phyloP scores from a whole-genome alignment of 2,113 vertebrate genomes.

The Oceanites oceanicus region DNA sequence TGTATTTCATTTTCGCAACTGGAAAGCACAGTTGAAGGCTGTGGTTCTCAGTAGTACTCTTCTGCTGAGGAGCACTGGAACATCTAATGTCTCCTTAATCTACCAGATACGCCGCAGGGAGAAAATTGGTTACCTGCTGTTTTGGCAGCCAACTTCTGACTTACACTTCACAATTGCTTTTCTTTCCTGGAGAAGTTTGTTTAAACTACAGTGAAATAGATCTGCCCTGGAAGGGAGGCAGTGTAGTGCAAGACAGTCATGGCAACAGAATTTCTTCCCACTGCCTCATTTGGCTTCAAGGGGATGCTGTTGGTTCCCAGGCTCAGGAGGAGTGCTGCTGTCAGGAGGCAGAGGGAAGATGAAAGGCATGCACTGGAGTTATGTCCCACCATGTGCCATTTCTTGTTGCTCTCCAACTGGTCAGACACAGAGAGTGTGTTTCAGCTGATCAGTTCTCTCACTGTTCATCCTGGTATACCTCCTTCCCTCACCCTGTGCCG shows the following conservation, averaged over 20 bases:
- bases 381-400: background rate
- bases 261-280: background rate
- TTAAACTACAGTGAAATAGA: background rate
- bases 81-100: background rate
- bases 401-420: background rate
- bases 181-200: background rate
- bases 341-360: background rate
- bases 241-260: background rate
- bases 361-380: background rate
- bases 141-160: background rate
- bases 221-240: background rate
- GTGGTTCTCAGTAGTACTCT: background rate
- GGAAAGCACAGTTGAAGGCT: background rate
- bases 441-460: background rate
- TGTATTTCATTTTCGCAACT: conserved; percentile 6
- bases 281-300: background rate
- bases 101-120: background rate
- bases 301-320: background rate
- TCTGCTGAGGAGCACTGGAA: background rate
- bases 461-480: background rate
- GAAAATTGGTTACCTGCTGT: conserved; percentile 3
- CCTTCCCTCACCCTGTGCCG: background rate
- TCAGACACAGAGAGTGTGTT: background rate
- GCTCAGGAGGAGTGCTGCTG: background rate
- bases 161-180: background rate